Evolutionary conservation across 2,888 invertebrate species (phyloP), one percentile per base, ranked within the genome.

Genomic region (Tethea ocularis): DNA sequence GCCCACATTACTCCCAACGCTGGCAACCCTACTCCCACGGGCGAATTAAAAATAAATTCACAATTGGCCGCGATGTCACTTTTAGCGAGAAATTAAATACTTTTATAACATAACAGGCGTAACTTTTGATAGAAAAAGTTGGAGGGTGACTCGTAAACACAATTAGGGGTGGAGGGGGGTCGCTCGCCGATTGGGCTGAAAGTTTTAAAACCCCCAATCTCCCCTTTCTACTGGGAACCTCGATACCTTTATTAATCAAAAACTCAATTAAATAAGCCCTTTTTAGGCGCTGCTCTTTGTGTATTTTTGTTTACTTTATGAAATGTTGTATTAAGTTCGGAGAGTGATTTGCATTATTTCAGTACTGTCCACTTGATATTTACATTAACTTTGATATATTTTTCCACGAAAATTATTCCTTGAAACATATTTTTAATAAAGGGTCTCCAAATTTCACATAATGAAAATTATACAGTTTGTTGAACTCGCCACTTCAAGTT

Each of bases 41-140:
- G 58, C 63, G 59, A 74, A 78, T 75, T 75, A 76, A 83, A 83
- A 84, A 83, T 82, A 79, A 82, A 86, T 82, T 83, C 64, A 72
- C 73, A 86, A 87, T 80, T 80, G 77, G 78, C 82, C 77, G 74
- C 80, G 79, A 78, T 82, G 86, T 84, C 84, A 83, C 82, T 87
- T 84, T 87, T 77, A 82, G 82, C 78, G 80, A 75, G 79, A 84
- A 86, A 89, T 89, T 89, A 88, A 89, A 89, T 86, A 87, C 86
- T 86, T 85, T 85, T 80, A 83, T 83, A 83, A 80, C 77, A 77
- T 76, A 75, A 80, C 78, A 74, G 71, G 68, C 74, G 76, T 75
- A 90, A 89, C 84, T 89, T 88, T 89, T 85, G 88, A 89, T 90
- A 88, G 89, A 90, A 91, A 91, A 91, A 91, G 90, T 91, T 91